A percentile compares a stretch with the other conserved stretches of the same genome.
Conservation (phyloP, 2,797 vertebrate species). For the Intellagama lesueurii region DNA sequence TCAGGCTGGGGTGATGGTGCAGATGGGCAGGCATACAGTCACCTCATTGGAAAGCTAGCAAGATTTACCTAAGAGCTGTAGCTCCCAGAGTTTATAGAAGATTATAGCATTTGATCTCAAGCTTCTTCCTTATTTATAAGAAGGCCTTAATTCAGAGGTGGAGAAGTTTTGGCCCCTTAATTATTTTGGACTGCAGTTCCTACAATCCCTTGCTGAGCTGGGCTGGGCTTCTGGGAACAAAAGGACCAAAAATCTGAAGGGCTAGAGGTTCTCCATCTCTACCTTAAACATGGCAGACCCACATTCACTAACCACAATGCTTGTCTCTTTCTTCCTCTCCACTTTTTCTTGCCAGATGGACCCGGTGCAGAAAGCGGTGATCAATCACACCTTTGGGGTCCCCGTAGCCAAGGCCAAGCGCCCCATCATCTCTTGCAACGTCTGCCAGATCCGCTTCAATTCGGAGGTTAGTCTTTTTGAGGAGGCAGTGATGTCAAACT, state of each 20-base stretch:
- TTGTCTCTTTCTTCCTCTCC: not conserved
- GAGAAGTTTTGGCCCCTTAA: not conserved
- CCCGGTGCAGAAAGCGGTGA: constrained; percentile 91
- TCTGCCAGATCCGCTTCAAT: constrained; percentile 97
- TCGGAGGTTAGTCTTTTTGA: constrained; percentile 84
- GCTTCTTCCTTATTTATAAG: not conserved
- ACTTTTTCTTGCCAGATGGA: constrained; percentile 85
- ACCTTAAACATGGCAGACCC: not conserved
- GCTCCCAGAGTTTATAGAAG: not conserved
- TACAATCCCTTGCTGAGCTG: not conserved
- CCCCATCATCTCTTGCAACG: constrained; percentile 93
- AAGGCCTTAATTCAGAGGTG: constrained; percentile 1
- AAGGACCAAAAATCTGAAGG: not conserved
- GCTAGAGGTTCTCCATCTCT: not conserved
- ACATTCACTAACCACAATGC: not conserved
- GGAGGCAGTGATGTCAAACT: too few relatives aligned
- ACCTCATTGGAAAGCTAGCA: not conserved
- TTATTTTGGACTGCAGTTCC: not conserved
- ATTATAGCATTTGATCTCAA: not conserved
- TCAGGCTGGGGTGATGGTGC: not conserved
- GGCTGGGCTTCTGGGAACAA: not conserved
- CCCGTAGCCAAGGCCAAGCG: constrained; percentile 89
- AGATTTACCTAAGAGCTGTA: not conserved
- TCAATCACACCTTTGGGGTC: constrained; percentile 91
- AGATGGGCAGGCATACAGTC: not conserved